These are phyloP conservation scores for Melanostoma mellinum DNA, from an alignment of 2,888 invertebrate species.

Conservation along the genomic window DNA sequence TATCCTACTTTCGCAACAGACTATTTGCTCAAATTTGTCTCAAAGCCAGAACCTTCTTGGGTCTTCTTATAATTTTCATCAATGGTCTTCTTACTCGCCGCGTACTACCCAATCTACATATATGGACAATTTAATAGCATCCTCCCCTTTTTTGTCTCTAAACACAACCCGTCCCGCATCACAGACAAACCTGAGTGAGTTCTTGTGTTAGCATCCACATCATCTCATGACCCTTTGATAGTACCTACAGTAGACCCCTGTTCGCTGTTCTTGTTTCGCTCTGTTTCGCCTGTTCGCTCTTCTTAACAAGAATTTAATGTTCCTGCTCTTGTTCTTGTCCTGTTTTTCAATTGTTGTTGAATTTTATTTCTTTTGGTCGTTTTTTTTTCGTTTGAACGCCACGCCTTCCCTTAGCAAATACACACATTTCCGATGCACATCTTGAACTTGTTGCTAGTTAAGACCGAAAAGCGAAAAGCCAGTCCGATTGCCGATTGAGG, in stretches of 20 bases:
- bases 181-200: constrained; percentile 60
- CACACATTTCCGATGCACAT: constrained; percentile 58
- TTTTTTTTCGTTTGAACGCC: constrained; percentile 33
- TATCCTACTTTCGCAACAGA: constrained; percentile 28
- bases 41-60: no score
- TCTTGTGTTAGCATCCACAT: constrained; percentile 68
- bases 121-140: constrained; percentile 66
- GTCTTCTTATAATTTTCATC: constrained; percentile 53
- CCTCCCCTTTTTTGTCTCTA: constrained; percentile 3
- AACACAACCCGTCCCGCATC: background rate
- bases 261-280: constrained; percentile 60
- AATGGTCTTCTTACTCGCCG: constrained; percentile 51
- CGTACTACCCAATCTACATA: constrained; percentile 50
- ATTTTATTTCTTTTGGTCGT: constrained; percentile 4
- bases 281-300: constrained; percentile 61
- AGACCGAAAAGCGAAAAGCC: background rate
- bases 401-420: constrained; percentile 58
- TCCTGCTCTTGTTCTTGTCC: constrained; percentile 65
- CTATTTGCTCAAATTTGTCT: constrained; percentile 7
- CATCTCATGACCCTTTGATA: constrained; percentile 68
- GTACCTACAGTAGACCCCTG: constrained; percentile 61
- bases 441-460: constrained; percentile 55
- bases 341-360: constrained; percentile 45
- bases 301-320: constrained; percentile 71
- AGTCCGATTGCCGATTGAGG: constrained; percentile 50